Evolutionary conservation across 1,140 invertebrate species (phyloP).

Genomic region (Drosophila pseudoananassae): DNA sequence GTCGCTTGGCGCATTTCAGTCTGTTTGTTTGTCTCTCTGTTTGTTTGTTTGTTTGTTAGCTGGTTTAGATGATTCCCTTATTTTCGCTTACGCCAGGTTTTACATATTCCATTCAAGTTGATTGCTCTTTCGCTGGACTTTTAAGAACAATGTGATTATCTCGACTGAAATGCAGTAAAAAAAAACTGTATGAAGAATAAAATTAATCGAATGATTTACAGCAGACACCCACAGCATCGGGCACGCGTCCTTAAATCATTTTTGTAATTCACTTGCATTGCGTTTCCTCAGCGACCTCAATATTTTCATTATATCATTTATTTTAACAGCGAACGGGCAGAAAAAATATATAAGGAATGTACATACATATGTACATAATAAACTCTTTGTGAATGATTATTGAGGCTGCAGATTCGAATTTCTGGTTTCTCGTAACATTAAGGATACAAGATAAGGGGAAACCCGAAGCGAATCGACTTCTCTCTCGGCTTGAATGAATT

Average conservation of each 20-base stretch:
- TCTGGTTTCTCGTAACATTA: conserved; percentile 18
- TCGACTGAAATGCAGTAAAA: background rate
- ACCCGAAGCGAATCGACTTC: conserved; percentile 45
- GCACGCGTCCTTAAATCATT: conserved; percentile 9
- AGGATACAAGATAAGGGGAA: conserved; percentile 38
- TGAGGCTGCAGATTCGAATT: conserved; percentile 15
- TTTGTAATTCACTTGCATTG: conserved; percentile 39
- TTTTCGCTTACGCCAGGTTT: conserved; percentile 45
- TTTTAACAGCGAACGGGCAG: conserved; percentile 17
- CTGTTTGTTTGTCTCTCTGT: conserved; percentile 63
- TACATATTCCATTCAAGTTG: conserved; percentile 72
- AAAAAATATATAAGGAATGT: background rate
- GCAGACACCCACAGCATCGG: conserved; percentile 2
- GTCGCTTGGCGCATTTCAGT: conserved; percentile 78
- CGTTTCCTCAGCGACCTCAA: conserved; percentile 49
- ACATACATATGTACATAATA: conserved; percentile 14
- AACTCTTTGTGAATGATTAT: conserved; percentile 47
- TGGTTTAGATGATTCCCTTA: conserved; percentile 52
- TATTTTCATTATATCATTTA: conserved; percentile 63
- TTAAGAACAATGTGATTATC: conserved; percentile 1
- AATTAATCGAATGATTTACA: conserved; percentile 60
- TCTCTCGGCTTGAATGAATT: conserved; percentile 48
- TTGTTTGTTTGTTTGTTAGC: conserved; percentile 35
- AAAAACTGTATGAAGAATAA: background rate
- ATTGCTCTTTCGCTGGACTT: conserved; percentile 33